phyloP scores from a whole-genome alignment of 2,797 vertebrate species.

The Molossus alvarezi region DNA sequence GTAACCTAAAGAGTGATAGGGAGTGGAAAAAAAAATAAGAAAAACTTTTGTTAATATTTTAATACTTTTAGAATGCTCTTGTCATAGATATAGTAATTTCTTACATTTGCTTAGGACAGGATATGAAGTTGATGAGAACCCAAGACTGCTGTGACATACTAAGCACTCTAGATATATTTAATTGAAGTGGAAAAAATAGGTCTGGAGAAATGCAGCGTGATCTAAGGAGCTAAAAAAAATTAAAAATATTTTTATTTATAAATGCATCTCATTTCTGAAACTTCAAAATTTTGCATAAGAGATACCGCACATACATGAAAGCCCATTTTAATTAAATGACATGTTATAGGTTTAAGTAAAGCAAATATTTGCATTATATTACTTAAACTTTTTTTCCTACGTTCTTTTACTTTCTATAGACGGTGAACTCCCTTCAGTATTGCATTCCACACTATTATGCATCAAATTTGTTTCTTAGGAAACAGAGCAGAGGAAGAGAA shows the following conservation, averaged over 20 bases:
- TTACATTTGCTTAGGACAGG: background rate
- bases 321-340: background rate
- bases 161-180: conserved; percentile 11
- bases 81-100: background rate
- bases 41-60: background rate
- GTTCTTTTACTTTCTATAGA: background rate
- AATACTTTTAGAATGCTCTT: background rate
- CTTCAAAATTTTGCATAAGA: background rate
- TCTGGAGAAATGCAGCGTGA: background rate
- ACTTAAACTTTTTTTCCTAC: background rate
- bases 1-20: no score
- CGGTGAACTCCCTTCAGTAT: background rate
- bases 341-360: background rate
- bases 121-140: background rate
- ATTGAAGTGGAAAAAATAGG: background rate
- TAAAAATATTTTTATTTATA: background rate
- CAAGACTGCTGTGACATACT: background rate
- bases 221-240: conserved; percentile 7
- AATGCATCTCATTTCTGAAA: background rate
- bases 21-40: background rate
- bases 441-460: background rate
- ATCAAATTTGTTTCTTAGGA: background rate
- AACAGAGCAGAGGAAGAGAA: background rate
- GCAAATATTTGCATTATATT: background rate
- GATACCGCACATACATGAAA: background rate